These are phyloP conservation scores for Andinoacara biseriatus DNA, from an alignment of 2,113 vertebrate species.

Conservation along the genomic window DNA sequence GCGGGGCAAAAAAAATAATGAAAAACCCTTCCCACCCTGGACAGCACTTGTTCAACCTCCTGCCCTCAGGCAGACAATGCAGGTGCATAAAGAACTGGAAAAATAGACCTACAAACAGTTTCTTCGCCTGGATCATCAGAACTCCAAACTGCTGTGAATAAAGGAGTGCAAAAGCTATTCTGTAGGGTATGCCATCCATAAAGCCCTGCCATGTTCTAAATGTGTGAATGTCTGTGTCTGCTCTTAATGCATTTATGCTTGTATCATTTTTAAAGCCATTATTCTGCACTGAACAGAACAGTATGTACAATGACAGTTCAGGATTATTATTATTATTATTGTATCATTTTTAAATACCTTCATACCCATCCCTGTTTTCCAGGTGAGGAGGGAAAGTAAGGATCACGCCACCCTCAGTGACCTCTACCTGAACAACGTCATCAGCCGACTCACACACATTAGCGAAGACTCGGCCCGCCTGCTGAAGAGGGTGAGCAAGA, in stretches of 20 bases:
- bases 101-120: not conserved
- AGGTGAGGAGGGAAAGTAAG: slow-evolving; percentile 97
- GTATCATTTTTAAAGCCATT: too few species aligned
- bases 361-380: slow-evolving; percentile 6
- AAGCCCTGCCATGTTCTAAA: too few species aligned
- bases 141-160: not conserved
- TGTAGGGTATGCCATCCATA: too few species aligned
- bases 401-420: slow-evolving; percentile 97
- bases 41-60: not conserved
- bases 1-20: not conserved
- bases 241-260: too few species aligned
- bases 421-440: slow-evolving; percentile 99
- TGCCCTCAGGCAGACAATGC: not conserved
- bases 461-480: slow-evolving; percentile 98
- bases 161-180: not conserved
- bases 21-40: not conserved
- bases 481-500: slow-evolving; percentile 92
- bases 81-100: not conserved
- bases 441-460: slow-evolving; percentile 96
- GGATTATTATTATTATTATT: not conserved
- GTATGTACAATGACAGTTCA: too few species aligned
- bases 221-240: too few species aligned
- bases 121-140: not conserved
- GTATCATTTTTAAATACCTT: not conserved
- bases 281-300: too few species aligned